These are phyloP conservation scores for Notiomystis cincta DNA, from an alignment of 2,113 vertebrate species.

Conservation along the genomic window DNA sequence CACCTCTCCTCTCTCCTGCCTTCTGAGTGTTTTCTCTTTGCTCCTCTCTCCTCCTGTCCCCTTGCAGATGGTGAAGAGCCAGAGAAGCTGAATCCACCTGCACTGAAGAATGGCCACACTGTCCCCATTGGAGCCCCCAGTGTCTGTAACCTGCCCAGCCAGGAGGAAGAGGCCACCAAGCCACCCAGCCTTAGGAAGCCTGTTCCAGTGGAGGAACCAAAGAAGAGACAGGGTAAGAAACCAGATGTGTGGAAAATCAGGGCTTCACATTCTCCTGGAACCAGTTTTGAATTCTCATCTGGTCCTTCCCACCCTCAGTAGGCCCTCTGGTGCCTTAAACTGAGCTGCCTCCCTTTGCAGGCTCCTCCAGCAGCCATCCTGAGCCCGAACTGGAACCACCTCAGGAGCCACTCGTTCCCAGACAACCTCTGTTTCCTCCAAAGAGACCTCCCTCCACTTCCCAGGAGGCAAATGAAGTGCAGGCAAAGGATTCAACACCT, in stretches of 20 bases:
- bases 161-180: constrained; percentile 74
- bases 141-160: constrained; percentile 53
- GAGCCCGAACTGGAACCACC: constrained; percentile 73
- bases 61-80: constrained; percentile 76
- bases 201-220: constrained; percentile 76
- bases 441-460: constrained; percentile 84
- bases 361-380: constrained; percentile 77
- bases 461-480: constrained; percentile 74
- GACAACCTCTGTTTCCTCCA: constrained; percentile 84
- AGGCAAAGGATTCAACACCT: constrained; percentile 23
- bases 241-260: not conserved
- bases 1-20: not conserved
- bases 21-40: not conserved
- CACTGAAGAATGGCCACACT: constrained; percentile 93
- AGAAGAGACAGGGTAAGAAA: constrained; percentile 69
- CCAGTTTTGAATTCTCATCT: not conserved
- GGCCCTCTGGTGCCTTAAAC: not conserved
- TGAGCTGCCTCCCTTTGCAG: constrained; percentile 54
- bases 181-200: constrained; percentile 75
- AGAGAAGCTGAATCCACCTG: constrained; percentile 72
- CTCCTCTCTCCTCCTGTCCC: not conserved
- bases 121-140: constrained; percentile 62
- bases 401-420: constrained; percentile 78
- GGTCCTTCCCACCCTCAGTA: not conserved
- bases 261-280: not conserved